Percentiles rank a stretch among this genome's conserved stretches.
These are phyloP conservation scores for Dryadula phaetusa DNA, from an alignment of 2,888 invertebrate species.

Conservation along the genomic window DNA sequence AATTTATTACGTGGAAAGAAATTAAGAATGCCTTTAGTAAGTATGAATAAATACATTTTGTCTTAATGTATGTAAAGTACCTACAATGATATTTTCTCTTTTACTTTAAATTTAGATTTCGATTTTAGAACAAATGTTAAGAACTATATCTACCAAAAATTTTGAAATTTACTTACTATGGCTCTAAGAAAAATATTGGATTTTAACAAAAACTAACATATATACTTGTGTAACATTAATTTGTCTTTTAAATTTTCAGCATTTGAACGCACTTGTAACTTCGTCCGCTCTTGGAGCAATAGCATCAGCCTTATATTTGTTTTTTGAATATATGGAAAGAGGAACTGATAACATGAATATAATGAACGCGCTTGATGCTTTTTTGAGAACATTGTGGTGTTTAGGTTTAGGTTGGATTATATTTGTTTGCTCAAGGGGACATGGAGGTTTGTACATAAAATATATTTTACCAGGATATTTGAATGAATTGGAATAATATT, in stretches of 20 bases:
- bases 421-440: constrained; percentile 65
- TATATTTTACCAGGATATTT: neutral
- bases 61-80: too few relatives aligned
- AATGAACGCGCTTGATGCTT: constrained; percentile 52
- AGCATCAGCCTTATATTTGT: neutral
- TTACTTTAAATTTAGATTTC: neutral
- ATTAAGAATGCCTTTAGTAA: constrained; percentile 48
- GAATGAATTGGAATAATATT: too few relatives aligned
- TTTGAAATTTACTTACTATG: too few relatives aligned
- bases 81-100: neutral
- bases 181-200: too few relatives aligned
- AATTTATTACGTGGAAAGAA: constrained; percentile 55
- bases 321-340: constrained; percentile 28
- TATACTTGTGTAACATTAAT: neutral
- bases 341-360: constrained; percentile 46
- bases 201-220: too few relatives aligned
- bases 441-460: constrained; percentile 60
- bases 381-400: constrained; percentile 62
- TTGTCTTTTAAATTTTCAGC: constrained; percentile 5
- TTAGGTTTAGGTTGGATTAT: constrained; percentile 62
- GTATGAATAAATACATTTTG: constrained; percentile 26
- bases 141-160: too few relatives aligned
- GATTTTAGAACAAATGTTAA: too few relatives aligned
- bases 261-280: neutral
- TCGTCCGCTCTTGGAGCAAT: neutral